Evolutionary conservation across 2,888 invertebrate species (phyloP).

Genomic region (Ornithoptera priamus): DNA sequence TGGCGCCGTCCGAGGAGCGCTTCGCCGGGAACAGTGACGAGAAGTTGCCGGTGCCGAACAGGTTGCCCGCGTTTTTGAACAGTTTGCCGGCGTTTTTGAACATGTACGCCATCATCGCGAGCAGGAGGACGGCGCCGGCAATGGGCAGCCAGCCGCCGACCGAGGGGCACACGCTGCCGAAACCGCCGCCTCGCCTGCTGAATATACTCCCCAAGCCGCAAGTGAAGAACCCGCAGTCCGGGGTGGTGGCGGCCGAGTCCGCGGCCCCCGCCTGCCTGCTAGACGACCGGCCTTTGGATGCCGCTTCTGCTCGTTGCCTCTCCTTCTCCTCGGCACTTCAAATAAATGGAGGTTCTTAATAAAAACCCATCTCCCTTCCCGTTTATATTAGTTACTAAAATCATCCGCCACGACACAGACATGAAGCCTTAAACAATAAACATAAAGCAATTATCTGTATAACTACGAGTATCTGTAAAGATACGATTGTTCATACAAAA

Average conservation of each 20-base stretch:
- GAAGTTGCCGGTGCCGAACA: neutral
- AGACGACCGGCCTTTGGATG: neutral
- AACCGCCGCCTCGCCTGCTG: constrained; percentile 5
- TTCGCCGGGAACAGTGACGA: neutral
- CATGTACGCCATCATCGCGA: constrained; percentile 33
- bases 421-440: too few relatives aligned
- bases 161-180: neutral
- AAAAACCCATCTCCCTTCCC: too few relatives aligned
- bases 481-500: too few relatives aligned
- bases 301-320: constrained; percentile 19
- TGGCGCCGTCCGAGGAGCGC: neutral
- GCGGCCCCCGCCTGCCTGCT: neutral
- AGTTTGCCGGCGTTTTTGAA: constrained; percentile 29
- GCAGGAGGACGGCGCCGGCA: constrained; percentile 34
- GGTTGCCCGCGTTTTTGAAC: constrained; percentile 25
- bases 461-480: too few relatives aligned
- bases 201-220: constrained; percentile 26
- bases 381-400: too few relatives aligned
- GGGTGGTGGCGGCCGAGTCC: constrained; percentile 16
- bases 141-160: constrained; percentile 38
- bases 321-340: constrained; percentile 47
- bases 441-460: too few relatives aligned
- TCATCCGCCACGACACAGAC: too few relatives aligned
- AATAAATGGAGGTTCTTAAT: constrained; percentile 10
- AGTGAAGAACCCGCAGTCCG: constrained; percentile 22